phyloP scores from a whole-genome alignment of 2,797 vertebrate species.

The Platalea minor region DNA sequence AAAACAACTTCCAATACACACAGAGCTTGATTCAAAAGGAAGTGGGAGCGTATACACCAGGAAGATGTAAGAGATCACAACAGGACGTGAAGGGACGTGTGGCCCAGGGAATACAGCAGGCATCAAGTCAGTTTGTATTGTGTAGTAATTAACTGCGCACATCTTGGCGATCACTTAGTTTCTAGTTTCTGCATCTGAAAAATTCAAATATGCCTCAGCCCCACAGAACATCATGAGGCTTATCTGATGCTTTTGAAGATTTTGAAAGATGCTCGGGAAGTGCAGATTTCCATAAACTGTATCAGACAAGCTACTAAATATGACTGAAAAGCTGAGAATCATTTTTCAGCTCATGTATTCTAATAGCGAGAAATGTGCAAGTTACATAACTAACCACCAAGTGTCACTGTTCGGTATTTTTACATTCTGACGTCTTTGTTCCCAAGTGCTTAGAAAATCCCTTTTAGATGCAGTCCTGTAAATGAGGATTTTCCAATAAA shows the following conservation, averaged over 20 bases:
- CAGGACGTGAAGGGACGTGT: background rate
- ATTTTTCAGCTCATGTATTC: background rate
- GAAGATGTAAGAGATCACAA: background rate
- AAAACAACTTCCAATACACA: background rate
- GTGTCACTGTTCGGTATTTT: constrained; percentile 47
- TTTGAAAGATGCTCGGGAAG: background rate
- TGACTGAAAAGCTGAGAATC: background rate
- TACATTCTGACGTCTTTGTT: constrained; percentile 34
- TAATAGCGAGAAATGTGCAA: background rate
- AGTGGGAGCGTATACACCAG: background rate
- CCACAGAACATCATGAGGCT: background rate
- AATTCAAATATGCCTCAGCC: background rate
- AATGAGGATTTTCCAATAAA: background rate
- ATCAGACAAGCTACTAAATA: background rate
- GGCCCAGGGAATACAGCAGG: background rate
- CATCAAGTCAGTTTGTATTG: background rate
- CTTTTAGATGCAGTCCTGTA: background rate
- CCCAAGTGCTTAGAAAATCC: constrained; percentile 11
- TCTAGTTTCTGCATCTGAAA: background rate
- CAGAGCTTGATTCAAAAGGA: background rate
- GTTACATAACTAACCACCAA: constrained; percentile 47
- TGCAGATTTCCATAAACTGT: background rate
- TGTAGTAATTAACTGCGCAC: background rate
- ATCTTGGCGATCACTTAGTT: background rate
- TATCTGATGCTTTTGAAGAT: background rate